Evolutionary conservation across 2,797 vertebrate genomes (phyloP).

Genomic region (Loriculus beryllinus): DNA sequence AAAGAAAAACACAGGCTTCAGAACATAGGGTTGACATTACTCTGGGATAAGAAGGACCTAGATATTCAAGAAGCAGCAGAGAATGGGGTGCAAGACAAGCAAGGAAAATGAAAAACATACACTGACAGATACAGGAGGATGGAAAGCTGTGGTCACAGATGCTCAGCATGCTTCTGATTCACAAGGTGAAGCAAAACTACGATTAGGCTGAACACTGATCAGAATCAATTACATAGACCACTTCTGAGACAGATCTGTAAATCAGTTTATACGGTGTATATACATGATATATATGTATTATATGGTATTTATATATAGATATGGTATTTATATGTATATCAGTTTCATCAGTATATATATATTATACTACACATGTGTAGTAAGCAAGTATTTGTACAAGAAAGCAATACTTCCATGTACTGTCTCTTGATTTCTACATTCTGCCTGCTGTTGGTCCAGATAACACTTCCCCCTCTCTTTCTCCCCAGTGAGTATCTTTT

Average conservation of each 20-base stretch:
- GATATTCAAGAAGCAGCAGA: background rate
- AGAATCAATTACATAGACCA: background rate
- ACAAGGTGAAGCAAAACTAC: background rate
- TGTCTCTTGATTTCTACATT: background rate
- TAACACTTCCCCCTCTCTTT: too few relatives aligned
- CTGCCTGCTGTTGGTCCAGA: background rate
- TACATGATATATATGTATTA: background rate
- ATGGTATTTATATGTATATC: too few relatives aligned
- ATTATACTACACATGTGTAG: background rate
- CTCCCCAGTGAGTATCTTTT: background rate
- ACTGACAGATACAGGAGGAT: background rate
- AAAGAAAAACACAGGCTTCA: background rate
- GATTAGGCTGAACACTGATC: background rate
- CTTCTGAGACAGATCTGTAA: background rate
- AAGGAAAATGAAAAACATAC: background rate
- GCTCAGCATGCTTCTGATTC: background rate
- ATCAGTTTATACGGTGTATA: background rate
- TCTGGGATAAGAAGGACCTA: background rate
- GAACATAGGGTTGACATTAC: background rate
- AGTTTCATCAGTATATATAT: too few relatives aligned
- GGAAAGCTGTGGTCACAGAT: background rate
- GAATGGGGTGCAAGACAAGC: background rate
- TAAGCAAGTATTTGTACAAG: background rate
- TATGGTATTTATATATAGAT: too few relatives aligned
- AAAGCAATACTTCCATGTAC: background rate